Evolutionary conservation across 2,113 vertebrate genomes (phyloP).

Genomic region (Poeciliopsis occidentalis): DNA sequence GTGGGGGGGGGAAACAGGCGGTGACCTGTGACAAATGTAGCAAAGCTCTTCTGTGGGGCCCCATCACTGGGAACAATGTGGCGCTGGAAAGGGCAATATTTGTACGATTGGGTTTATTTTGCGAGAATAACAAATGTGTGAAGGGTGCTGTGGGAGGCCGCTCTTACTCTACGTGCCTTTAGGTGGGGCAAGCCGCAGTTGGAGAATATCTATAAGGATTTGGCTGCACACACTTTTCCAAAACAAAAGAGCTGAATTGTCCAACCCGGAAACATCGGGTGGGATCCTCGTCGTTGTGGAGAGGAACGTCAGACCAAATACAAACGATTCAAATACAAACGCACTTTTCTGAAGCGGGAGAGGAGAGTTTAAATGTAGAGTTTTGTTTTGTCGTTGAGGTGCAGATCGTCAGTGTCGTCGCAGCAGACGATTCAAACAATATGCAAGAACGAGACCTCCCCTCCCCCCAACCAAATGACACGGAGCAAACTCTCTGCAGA

Average conservation of each 20-base stretch:
- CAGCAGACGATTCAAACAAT: conserved; percentile 5
- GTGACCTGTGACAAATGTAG: conserved; percentile 67
- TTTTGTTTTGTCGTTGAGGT: conserved; percentile 34
- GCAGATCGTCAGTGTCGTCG: conserved; percentile 15
- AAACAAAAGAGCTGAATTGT: background rate
- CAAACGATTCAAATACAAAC: conserved; percentile 52
- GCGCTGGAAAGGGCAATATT: conserved; percentile 34
- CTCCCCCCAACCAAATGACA: conserved; percentile 9
- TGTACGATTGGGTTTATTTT: conserved; percentile 21
- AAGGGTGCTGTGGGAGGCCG: conserved; percentile 52
- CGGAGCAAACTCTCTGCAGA: background rate
- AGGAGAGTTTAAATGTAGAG: conserved; percentile 9
- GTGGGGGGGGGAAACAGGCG: conserved; percentile 13
- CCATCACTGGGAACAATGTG: conserved; percentile 12
- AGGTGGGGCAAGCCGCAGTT: conserved; percentile 23
- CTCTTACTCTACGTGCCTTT: conserved; percentile 69
- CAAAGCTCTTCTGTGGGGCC: conserved; percentile 37
- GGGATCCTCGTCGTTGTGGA: conserved; percentile 36
- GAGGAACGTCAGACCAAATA: conserved; percentile 58
- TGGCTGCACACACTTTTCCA: conserved; percentile 2
- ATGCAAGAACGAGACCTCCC: background rate
- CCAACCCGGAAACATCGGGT: conserved; percentile 26
- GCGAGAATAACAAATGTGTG: conserved; percentile 1
- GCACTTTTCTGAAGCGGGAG: conserved; percentile 47
- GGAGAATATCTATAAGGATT: background rate